Evolutionary conservation across 2,113 vertebrate genomes (phyloP), one percentile per base, ranked within the genome.

Genomic region (Pluvialis apricaria): DNA sequence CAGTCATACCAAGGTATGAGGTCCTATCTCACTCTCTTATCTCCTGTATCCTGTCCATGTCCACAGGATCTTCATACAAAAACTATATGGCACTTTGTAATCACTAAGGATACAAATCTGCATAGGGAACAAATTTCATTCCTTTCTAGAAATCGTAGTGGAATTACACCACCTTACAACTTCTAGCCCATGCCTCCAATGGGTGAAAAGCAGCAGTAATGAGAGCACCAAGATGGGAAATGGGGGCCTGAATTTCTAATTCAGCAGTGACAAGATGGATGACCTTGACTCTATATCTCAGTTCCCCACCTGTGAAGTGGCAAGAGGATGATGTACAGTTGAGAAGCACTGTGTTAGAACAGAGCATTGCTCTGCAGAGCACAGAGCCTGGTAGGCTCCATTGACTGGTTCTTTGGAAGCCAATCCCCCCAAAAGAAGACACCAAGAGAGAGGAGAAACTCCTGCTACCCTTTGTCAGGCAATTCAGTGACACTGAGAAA

Each of bases 11-110:
- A n/a, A n/a, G n/a, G n/a, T n/a, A n/a, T n/a, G 44, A 64, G 21
- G 10, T 62, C 28, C 21, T 34, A 16, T 8, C 26, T 86, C 25
- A 16, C 72, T 73, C 21, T 64, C 44, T 38, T 69, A 21, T 58
- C 44, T 47, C 31, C 38, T 69, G 3, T 36, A 29, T 36, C 15
- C 16, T 1, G 0, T 38, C 16, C 18, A n/a, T 9, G 11, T 29
- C 36, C 44, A 73, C 22, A 47, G 49, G 26, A 52, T 62, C 70
- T 68, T 78, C 65, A 78, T 10, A 12, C 13, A 44, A 29, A 11
- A 19, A n/a, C 31, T 34, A 6, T 40, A 7, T 2, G 2, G 24
- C 19, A 18, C 18, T 83, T 62, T 8, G 7, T 9, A 72, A 76
- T 32, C 40, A 47, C 49, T 64, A n/a, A 18, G 34, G 38, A 51